phyloP scores from a whole-genome alignment of 2,113 vertebrate species.

The Deroptyus accipitrinus region DNA sequence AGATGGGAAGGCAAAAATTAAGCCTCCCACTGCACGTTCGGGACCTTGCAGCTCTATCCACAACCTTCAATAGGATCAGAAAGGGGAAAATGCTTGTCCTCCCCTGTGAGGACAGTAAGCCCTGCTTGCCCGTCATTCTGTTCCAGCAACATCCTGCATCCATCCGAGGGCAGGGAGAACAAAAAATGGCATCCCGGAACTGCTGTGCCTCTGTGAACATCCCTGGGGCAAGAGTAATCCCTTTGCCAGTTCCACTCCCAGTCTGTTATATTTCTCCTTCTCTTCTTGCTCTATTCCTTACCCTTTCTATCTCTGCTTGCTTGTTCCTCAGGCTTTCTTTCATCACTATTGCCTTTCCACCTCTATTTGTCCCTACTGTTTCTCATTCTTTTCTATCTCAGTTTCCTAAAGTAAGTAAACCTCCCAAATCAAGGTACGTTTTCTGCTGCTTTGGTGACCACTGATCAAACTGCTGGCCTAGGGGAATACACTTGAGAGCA shows the following conservation, averaged over 20 bases:
- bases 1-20: rapidly evolving
- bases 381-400: neutral
- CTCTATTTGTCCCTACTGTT: neutral
- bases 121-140: neutral
- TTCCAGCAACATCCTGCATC: neutral
- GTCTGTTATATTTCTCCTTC: neutral
- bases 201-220: neutral
- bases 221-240: neutral
- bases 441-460: neutral
- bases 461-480: neutral
- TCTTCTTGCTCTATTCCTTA: neutral
- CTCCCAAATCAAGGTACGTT: neutral
- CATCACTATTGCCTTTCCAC: rapidly evolving
- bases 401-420: neutral
- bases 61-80: neutral
- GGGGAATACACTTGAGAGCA: neutral
- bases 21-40: rapidly evolving
- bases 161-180: neutral
- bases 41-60: neutral
- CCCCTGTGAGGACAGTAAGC: too few species aligned
- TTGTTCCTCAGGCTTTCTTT: neutral
- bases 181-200: neutral
- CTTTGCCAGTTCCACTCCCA: neutral
- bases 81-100: neutral
- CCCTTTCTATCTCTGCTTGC: neutral